phyloP scores from a whole-genome alignment of 2,797 vertebrate species.

The Odontamblyopus rebecca region DNA sequence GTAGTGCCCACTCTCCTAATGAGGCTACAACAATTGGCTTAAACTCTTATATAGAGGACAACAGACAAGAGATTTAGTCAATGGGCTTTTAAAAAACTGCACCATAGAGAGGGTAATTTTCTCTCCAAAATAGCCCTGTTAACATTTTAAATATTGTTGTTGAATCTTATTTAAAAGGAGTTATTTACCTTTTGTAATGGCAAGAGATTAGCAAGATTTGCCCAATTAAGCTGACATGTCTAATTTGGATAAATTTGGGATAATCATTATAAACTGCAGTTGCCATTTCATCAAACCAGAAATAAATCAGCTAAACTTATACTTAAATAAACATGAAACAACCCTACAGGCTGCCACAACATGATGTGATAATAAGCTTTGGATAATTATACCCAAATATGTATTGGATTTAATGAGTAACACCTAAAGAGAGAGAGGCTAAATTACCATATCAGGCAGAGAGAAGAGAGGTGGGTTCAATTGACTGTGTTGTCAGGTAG shows the following conservation, averaged over 20 bases:
- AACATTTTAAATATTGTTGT: background rate
- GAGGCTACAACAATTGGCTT: slow-evolving; percentile 37
- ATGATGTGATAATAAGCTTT: slow-evolving; percentile 28
- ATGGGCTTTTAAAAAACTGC: slow-evolving; percentile 15
- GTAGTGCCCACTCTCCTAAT: slow-evolving; percentile 40
- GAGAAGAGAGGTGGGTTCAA: slow-evolving; percentile 29
- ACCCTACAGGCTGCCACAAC: slow-evolving; percentile 22
- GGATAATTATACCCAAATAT: slow-evolving; percentile 55
- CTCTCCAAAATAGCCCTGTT: background rate
- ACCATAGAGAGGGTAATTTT: slow-evolving; percentile 20
- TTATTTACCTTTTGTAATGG: slow-evolving; percentile 11
- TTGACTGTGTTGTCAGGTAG: slow-evolving; percentile 36
- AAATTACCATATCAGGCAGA: slow-evolving; percentile 31
- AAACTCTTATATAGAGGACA: slow-evolving; percentile 24
- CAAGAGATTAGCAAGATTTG: slow-evolving; percentile 1
- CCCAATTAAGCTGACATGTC: slow-evolving; percentile 1
- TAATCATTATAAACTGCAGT: slow-evolving; percentile 26
- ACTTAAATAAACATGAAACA: slow-evolving; percentile 35
- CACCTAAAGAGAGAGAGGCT: slow-evolving; percentile 33
- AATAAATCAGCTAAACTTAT: slow-evolving; percentile 22
- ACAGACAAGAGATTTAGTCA: slow-evolving; percentile 14
- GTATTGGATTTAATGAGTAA: slow-evolving; percentile 32
- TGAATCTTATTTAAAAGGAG: background rate
- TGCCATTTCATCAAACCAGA: slow-evolving; percentile 29
- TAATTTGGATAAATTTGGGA: slow-evolving; percentile 2